Base-by-base conservation (phyloP, 2,797 vertebrate genomes). In the Peromyscus nudipes region DNA sequence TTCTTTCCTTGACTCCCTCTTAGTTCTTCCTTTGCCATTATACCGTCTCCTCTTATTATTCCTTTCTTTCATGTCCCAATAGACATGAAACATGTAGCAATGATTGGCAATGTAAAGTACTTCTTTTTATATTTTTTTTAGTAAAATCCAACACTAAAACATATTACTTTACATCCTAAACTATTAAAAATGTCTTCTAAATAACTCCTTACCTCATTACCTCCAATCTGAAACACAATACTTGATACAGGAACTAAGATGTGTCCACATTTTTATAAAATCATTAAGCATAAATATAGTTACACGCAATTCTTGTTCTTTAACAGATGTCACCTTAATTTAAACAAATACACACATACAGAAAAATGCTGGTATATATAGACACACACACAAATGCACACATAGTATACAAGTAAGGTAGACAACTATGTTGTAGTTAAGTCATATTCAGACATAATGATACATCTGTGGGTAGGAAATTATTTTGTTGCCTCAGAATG, bases 71-170 rank as follows among this genome's bases (percentile, higher is more conserved):
- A 69, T 0, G 21, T 83, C 29, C 17, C n/a, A 55, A 87, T 34
- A 87, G 7, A 77, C 46, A 13, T 79, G 71, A 94, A 9, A 1
- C n/a, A 87, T 40, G 57, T 94, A 40, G 4, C 21, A 89, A 87
- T 34, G 14, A 25, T 31, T 85, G n/a, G 1, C 17, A 73, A 6
- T 87, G 21, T 1, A 95, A 83, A 67, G 67, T 7, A 93, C 55
- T 7, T 29, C 21, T 85, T 29, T 71, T 62, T 86, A 71, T 55
- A 84, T 4, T 29, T 80, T 71, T 94, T n/a, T 85, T 80, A 62
- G 31, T 77, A 60, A 90, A 95, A 97, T 16, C 27, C 84, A 95
- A 77, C 43, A 81, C 65, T 62, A 43, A 52, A 40, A 62, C 81
- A 6, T 27, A 9, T 57, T 92, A 69, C 27, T 92, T 95, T 80